Percentiles rank a stretch among this genome's conserved stretches.
Conservation (phyloP, 2,113 vertebrate genomes). For the Hippocampus barbouri region DNA sequence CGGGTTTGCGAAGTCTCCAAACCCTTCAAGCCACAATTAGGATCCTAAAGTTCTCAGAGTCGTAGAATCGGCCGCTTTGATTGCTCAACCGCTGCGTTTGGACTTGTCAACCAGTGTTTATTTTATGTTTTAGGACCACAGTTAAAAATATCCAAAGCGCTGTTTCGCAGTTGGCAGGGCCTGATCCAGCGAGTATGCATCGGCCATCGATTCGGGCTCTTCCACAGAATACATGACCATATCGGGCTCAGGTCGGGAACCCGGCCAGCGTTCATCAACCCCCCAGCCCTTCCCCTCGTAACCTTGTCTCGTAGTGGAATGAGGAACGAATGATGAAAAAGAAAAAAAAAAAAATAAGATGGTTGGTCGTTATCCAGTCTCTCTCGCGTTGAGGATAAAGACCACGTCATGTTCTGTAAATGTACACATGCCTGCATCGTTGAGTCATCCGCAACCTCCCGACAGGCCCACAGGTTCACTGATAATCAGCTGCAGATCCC, state of each 20-base stretch:
- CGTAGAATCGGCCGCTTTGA: background rate
- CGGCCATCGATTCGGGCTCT: slow-evolving; percentile 18
- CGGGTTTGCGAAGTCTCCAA: background rate
- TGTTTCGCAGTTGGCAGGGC: background rate
- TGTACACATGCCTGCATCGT: slow-evolving; percentile 61
- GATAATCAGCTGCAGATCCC: slow-evolving; percentile 57
- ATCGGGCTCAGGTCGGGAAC: slow-evolving; percentile 57
- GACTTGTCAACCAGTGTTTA: slow-evolving; percentile 6
- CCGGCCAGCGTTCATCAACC: slow-evolving; percentile 44
- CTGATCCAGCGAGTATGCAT: background rate
- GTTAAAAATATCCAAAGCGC: background rate
- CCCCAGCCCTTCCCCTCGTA: background rate
- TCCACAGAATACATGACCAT: slow-evolving; percentile 47
- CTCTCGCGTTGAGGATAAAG: slow-evolving; percentile 31
- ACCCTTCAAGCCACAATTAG: background rate
- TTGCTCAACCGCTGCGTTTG: background rate
- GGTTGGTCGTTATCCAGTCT: slow-evolving; percentile 42
- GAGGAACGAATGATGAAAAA: slow-evolving; percentile 45
- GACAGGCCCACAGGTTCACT: slow-evolving; percentile 29
- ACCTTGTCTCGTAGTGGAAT: slow-evolving; percentile 5
- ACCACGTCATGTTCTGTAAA: slow-evolving; percentile 57
- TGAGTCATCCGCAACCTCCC: slow-evolving; percentile 53
- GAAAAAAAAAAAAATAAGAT: slow-evolving; percentile 47
- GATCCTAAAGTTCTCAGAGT: background rate
- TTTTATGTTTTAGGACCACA: background rate